Conservation (phyloP, 2,888 invertebrate genomes). For the Lapara coniferarum region DNA sequence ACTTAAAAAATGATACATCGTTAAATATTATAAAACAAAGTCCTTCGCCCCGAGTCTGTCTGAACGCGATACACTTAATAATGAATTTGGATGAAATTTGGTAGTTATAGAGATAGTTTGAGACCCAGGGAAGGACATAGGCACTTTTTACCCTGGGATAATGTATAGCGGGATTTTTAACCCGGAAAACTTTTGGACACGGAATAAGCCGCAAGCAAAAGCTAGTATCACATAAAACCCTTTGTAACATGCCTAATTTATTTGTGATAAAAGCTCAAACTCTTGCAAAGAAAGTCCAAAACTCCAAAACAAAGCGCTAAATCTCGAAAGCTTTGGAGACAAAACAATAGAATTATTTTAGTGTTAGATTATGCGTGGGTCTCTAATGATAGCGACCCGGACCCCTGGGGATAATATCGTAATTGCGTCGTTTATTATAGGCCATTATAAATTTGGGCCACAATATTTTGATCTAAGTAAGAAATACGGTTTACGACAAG, state of each 20-base stretch:
- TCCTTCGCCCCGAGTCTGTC: too few species aligned
- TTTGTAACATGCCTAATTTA: too few species aligned
- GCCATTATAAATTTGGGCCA: slow-evolving; percentile 12
- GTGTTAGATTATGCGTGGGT: background rate
- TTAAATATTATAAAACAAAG: too few species aligned
- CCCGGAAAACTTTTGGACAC: too few species aligned
- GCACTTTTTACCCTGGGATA: too few species aligned
- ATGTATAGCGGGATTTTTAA: too few species aligned
- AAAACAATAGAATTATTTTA: slow-evolving; percentile 7
- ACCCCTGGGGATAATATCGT: background rate
- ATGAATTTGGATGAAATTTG: background rate
- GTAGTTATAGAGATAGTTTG: too few species aligned
- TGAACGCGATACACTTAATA: background rate
- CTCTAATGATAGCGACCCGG: background rate
- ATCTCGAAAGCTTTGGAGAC: background rate
- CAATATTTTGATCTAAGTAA: slow-evolving; percentile 11
- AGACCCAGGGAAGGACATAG: too few species aligned
- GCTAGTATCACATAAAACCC: background rate
- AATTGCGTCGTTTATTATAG: slow-evolving; percentile 13
- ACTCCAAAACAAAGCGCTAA: background rate
- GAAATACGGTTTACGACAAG: background rate
- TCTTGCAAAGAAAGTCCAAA: background rate
- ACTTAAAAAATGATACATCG: too few species aligned
- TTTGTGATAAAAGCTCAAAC: too few species aligned
- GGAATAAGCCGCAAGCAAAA: too few species aligned